Evolutionary conservation across 2,113 vertebrate genomes (phyloP), one percentile per base, ranked within the genome.

Genomic region (Thunnus maccoyii): DNA sequence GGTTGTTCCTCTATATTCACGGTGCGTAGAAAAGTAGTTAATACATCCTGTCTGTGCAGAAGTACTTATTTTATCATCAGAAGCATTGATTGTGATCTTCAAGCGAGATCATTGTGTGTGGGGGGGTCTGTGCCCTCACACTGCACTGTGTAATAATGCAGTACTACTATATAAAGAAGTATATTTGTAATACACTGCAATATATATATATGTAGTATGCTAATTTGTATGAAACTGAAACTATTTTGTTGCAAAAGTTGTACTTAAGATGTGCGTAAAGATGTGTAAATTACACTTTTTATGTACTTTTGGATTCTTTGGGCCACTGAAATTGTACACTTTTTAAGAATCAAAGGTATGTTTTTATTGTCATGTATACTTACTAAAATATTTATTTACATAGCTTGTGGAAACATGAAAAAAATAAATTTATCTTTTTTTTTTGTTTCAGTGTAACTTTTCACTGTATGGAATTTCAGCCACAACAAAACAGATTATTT

Each of bases 21-120:
- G 14, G 3, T 60, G 64, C n/a, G 61, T 64, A 55, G 36, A 72
- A 82, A 47, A 78, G 68, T 68, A 69, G 51, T 78, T 81, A 55
- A 71, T 50, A 71, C 70, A 78, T 88, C 86, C 87, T 82, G 79
- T 89, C 86, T 83, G 58, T 64, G 50, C 62, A 78, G 66, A 56
- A 48, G 27, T 47, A 58, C 15, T 71, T 51, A 65, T 82, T 77
- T 83, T 74, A 63, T 79, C 71, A 85, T 77, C 72, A 27, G 30
- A 78, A 3, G 69, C 4, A 14, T 20, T 78, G 82, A 82, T 82
- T 56, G 8, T 11, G 55, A 80, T 71, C 69, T 72, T 58, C 13
- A 68, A 36, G 41, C 25, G 3, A 57, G 18, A 17, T 68, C 3
- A 4, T 41, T 77, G 41, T 11, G 76, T 55, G 41, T 56, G 7